These are phyloP conservation scores for Bombus picipes DNA, from an alignment of 1,140 invertebrate genomes.

Conservation along the genomic window DNA sequence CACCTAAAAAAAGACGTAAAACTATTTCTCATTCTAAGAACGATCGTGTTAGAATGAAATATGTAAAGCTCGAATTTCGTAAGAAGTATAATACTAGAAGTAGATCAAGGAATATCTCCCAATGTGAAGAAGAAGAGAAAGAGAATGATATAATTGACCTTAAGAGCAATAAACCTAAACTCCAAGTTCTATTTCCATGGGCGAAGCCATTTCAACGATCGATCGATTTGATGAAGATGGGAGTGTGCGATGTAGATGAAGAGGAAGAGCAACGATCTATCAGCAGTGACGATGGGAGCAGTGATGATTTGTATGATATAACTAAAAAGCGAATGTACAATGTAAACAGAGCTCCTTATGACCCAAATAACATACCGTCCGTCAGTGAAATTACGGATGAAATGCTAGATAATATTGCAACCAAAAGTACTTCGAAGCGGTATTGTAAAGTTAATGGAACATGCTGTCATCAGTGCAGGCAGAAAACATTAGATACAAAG, in stretches of 20 bases:
- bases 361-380: slow-evolving; percentile 64
- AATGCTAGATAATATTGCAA: slow-evolving; percentile 76
- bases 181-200: slow-evolving; percentile 72
- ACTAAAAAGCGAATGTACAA: slow-evolving; percentile 29
- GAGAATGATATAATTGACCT: slow-evolving; percentile 2
- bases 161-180: slow-evolving; percentile 32
- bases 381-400: slow-evolving; percentile 75
- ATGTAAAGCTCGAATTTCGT: slow-evolving; percentile 8
- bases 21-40: not conserved
- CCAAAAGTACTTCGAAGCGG: slow-evolving; percentile 65
- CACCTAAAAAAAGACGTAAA: slow-evolving; percentile 48
- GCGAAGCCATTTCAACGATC: slow-evolving; percentile 68
- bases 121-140: slow-evolving; percentile 20
- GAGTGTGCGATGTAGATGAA: slow-evolving; percentile 64
- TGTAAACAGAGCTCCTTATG: slow-evolving; percentile 48
- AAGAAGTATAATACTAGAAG: slow-evolving; percentile 71
- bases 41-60: not conserved
- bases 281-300: not conserved
- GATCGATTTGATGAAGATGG: slow-evolving; percentile 68
- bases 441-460: slow-evolving; percentile 75
- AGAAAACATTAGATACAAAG: slow-evolving; percentile 82
- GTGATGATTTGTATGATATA: slow-evolving; percentile 8
- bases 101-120: slow-evolving; percentile 16
- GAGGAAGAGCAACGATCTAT: slow-evolving; percentile 35
- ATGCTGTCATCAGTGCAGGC: slow-evolving; percentile 81